Conservation (phyloP, 2,797 vertebrate genomes). For the Cercopithecus hamlyni region DNA sequence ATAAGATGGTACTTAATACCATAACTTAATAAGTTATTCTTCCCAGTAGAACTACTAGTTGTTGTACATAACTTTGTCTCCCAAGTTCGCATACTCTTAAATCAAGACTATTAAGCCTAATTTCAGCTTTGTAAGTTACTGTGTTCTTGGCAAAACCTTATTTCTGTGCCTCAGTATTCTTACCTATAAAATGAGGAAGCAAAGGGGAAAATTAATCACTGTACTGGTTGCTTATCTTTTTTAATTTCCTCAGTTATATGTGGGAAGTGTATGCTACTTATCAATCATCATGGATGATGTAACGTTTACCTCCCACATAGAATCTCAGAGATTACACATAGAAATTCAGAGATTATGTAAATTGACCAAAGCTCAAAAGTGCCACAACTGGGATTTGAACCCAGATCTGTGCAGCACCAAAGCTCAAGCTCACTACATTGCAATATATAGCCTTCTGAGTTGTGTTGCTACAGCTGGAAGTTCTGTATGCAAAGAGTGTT, state of each 20-base stretch:
- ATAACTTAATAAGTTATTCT: neutral
- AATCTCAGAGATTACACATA: neutral
- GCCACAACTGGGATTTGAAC: neutral
- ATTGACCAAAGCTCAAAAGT: neutral
- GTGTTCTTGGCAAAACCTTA: neutral
- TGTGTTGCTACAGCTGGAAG: neutral
- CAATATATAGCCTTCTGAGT: too few species aligned
- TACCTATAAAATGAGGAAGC: neutral
- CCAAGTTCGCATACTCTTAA: neutral
- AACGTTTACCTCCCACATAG: neutral
- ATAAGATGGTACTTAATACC: neutral
- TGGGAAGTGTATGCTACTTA: neutral
- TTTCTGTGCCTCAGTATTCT: neutral
- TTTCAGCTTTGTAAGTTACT: conserved; percentile 25
- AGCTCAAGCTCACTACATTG: neutral
- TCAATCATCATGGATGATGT: neutral
- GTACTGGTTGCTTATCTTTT: neutral
- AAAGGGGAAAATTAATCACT: neutral
- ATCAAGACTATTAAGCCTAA: neutral
- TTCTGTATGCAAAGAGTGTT: neutral
- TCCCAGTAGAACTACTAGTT: neutral
- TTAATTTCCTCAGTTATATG: neutral
- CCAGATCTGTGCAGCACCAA: neutral
- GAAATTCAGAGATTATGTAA: neutral
- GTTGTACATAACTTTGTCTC: neutral